phyloP scores from a whole-genome alignment of 2,113 vertebrate genomes.

The Hylia prasina region DNA sequence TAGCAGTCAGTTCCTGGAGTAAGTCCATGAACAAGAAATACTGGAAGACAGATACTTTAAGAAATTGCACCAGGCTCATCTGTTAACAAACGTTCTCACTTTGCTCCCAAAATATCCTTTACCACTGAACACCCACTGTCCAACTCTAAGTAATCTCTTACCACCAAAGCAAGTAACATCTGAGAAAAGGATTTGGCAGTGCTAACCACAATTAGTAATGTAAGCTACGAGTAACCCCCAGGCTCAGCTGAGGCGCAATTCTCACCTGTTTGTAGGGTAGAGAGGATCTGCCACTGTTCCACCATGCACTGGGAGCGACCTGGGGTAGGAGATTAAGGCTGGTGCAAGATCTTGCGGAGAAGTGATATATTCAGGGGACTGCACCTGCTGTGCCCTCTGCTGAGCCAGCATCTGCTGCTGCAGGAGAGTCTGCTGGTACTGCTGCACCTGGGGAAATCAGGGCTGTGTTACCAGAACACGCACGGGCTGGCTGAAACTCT shows the following conservation, averaged over 20 bases:
- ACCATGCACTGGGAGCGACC: conserved; percentile 68
- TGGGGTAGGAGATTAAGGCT: conserved; percentile 75
- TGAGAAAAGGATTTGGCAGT: not conserved
- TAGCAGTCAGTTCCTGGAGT: not conserved
- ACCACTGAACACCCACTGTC: not conserved
- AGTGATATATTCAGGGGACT: conserved; percentile 77
- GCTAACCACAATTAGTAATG: fast-evolving
- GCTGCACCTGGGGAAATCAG: conserved; percentile 79
- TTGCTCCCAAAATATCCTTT: not conserved
- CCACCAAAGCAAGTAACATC: not conserved
- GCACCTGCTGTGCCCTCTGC: conserved; percentile 48
- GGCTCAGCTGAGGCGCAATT: not conserved
- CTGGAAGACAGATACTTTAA: not conserved
- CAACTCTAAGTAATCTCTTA: not conserved
- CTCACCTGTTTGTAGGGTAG: conserved; percentile 75
- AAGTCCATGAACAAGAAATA: not conserved
- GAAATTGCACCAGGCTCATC: not conserved
- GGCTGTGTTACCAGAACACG: not conserved
- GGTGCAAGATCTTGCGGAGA: conserved; percentile 87
- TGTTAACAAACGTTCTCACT: not conserved
- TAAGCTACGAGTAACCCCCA: not conserved
- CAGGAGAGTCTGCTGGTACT: conserved; percentile 89
- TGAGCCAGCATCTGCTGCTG: conserved; percentile 80
- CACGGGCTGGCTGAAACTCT: fast-evolving
- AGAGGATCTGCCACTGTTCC: conserved; percentile 70